Evolutionary conservation across 2,888 invertebrate species (phyloP).

Genomic region (Phyllotreta striolata): DNA sequence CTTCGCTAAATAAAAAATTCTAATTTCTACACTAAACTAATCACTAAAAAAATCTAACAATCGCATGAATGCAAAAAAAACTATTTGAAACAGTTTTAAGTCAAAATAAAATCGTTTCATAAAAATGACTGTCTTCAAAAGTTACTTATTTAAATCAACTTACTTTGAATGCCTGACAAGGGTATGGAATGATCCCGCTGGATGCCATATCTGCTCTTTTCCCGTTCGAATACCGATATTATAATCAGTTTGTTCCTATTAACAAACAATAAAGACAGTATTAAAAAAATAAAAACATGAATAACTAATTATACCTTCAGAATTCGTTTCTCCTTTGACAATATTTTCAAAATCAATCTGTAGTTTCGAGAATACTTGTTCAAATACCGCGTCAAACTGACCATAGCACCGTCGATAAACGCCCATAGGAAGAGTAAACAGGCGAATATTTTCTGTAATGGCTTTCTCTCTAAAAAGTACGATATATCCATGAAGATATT

Average conservation of each 20-base stretch:
- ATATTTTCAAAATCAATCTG: slow-evolving; percentile 89
- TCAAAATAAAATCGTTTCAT: too few species aligned
- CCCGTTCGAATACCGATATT: slow-evolving; percentile 73
- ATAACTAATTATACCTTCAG: slow-evolving; percentile 72
- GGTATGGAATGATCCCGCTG: slow-evolving; percentile 58
- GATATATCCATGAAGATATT: background rate
- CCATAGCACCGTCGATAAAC: slow-evolving; percentile 79
- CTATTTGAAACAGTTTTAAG: background rate
- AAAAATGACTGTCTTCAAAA: background rate
- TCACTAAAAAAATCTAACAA: slow-evolving; percentile 28
- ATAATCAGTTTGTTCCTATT: slow-evolving; percentile 75
- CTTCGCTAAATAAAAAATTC: slow-evolving; percentile 52
- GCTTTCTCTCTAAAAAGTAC: slow-evolving; percentile 55
- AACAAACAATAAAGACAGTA: slow-evolving; percentile 26
- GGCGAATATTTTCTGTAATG: slow-evolving; percentile 64
- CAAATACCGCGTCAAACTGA: slow-evolving; percentile 81
- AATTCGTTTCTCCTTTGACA: slow-evolving; percentile 87
- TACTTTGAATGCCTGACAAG: slow-evolving; percentile 55
- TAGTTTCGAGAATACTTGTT: slow-evolving; percentile 93
- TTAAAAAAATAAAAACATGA: background rate
- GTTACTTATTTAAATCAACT: slow-evolving; percentile 39
- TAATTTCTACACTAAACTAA: slow-evolving; percentile 48
- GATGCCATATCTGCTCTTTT: slow-evolving; percentile 72
- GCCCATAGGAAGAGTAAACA: slow-evolving; percentile 70
- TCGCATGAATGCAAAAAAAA: slow-evolving; percentile 31